Evolutionary conservation across 2,113 vertebrate species (phyloP).

Genomic region (Dasyprocta punctata): DNA sequence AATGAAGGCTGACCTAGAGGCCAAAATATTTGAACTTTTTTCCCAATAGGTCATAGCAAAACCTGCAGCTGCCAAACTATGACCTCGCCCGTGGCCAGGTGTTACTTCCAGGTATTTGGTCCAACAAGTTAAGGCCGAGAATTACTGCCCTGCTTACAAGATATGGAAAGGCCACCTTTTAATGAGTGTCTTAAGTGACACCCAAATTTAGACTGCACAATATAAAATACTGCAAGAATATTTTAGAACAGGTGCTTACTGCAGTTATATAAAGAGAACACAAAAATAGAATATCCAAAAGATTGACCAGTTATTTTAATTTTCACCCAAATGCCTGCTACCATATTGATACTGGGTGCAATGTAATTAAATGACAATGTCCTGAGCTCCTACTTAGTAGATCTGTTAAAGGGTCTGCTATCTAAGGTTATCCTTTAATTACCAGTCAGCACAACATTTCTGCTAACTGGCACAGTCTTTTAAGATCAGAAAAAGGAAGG

Average conservation of each 20-base stretch:
- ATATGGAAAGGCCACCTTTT: neutral
- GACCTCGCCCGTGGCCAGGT: neutral
- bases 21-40: neutral
- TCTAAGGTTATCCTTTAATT: neutral
- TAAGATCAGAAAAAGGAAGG: neutral
- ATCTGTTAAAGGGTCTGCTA: neutral
- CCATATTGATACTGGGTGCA: neutral
- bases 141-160: neutral
- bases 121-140: neutral
- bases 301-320: neutral
- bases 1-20: neutral
- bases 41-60: neutral
- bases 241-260: neutral
- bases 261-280: neutral
- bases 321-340: neutral
- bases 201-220: neutral
- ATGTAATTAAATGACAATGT: neutral
- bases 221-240: neutral
- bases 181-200: neutral
- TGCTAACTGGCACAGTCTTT: neutral
- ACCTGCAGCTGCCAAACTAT: neutral
- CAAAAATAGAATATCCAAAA: neutral
- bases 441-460: neutral
- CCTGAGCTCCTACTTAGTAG: neutral
- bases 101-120: neutral